Base-by-base conservation (phyloP, 2,888 invertebrate genomes). In the Empis livida region DNA sequence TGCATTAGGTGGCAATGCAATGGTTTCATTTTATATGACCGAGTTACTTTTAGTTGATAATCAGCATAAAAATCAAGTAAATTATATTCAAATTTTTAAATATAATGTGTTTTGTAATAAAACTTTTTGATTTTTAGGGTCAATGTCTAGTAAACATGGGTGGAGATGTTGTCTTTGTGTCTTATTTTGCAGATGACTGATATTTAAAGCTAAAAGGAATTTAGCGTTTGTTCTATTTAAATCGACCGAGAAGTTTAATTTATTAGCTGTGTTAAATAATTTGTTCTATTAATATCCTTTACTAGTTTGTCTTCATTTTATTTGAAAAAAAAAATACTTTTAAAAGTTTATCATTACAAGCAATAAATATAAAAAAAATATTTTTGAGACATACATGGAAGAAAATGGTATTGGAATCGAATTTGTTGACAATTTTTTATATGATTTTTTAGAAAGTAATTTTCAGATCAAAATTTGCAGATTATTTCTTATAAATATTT, bases 111-210 rank as follows among this genome's bases (percentile, higher is more conserved):
- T 45, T 43, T n/a, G n/a, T n/a, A 23, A 38, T 37, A n/a, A 17
- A 32, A 30, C 16, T 49, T 32, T 44, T 44, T 56, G 54, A 52
- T 57, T 50, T 55, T 78, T 77, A 95, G 93, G 92, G 91, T 48
- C 95, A 96, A 71, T 95, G 94, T 72, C 76, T 96, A 51, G 83
- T 96, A 53, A 94, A 93, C 56, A 89, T 96, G 13, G 93, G 93
- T 42, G 96, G 96, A 1, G 96, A 96, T 70, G 92, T 90, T 3
- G 93, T 94, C 4, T 80, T 78, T 56, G 83, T 86, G 13, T 80
- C 84, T 11, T 87, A 88, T 65, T 81, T 72, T 57, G 66, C 73
- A 47, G 75, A 76, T 51, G 75, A 75, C 58, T 68, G 63, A 67
- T 65, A 60, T 56, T 57, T 54, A 57, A 61, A 59, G 47, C 49